Base-by-base conservation (phyloP, 2,797 vertebrate species). In the Oryzias dopingdopingensis region DNA sequence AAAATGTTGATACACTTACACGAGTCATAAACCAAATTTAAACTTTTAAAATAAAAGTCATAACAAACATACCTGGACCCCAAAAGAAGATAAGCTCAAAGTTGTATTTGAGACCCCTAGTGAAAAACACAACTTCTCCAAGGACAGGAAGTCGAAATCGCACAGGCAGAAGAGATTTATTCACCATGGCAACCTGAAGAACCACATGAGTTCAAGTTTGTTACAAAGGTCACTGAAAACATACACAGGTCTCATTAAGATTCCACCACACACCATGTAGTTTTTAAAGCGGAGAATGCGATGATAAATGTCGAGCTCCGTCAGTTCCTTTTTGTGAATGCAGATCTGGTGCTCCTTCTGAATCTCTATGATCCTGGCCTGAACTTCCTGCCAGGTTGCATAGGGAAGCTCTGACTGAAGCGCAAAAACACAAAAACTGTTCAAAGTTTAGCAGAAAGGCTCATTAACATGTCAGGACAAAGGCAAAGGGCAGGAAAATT, bases 281-380 rank as follows among this genome's bases (percentile, higher is more conserved):
- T 99, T 99, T 79, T 99, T 98, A 85, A 99, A 99, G 62, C 97
- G 96, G 58, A 99, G 92, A 70, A 99, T 99, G 69, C 97, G 94
- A 76, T 99, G 97, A 80, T 98, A 98, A 76, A 99, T 95, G 75
- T 99, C 97, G 37, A 99, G 87, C 77, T 99, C 97, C 0, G 94
- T 93, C 65, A 99, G 91, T 67, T 99, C 97, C 45, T 96, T 97
- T 84, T 99, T 99, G 74, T 99, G 97, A 78, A 99, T 98, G 80
- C 97, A 99, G 83, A 99, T 99, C 90, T 99, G 97, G 74, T 98
- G 97, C 62, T 99, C 97, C 73, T 99, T 99, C 91, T 99, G 97
- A 52, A 97, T 98, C 89, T 98, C 96, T 66, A 99, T 95, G 2
- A 99, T 99, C 60, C 95, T 90, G 2, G 95, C 96, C 88, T 99